Base-by-base conservation (phyloP, 2,888 invertebrate species). In the Himalopsyche tibetana region DNA sequence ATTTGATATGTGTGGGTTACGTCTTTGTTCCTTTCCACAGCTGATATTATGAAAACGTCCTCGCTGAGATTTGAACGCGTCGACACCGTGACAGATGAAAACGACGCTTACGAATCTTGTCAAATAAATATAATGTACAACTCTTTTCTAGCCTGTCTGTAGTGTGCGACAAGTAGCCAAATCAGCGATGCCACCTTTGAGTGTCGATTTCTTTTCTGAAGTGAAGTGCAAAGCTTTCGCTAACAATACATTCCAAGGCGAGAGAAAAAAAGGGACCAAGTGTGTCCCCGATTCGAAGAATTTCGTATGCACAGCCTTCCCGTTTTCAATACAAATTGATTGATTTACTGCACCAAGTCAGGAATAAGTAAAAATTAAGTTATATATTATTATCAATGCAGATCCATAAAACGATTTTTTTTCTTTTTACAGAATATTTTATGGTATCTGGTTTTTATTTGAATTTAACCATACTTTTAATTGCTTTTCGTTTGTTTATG, bases 121-220 rank as follows among this genome's bases (percentile, higher is more conserved):
- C 45, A 45, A 9, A 45, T 45, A 45, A 45, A 9, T 9, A 45
- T 45, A 15, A 15, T 15, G 15, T 4, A 4, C 15, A 51, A 12
- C 15, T 51, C 15, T 51, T 51, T 51, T 0, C 63, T 9, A 63
- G 9, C 19, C 63, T 8, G 28, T 19, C n/a, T 19, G 63, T 19
- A 56, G 19, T 63, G 0, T 63, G 63, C 28, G 63, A 63, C 63
- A 63, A 63, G 63, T 63, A 63, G 63, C 63, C 28, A 63, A 63
- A 63, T 63, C 63, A 9, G 63, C 9, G 3, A 63, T 63, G 5
- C 63, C 63, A 63, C 63, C 63, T 63, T 63, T 63, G 63, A 63
- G 63, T 63, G 28, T 15, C 63, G 63, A 63, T 63, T 63, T 63
- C 63, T 63, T 63, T 63, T 63, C 19, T 63, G 9, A 63, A 56